Evolutionary conservation across 2,888 invertebrate species (phyloP), one percentile per base, ranked within the genome.

Genomic region (Morpho deidamia): DNA sequence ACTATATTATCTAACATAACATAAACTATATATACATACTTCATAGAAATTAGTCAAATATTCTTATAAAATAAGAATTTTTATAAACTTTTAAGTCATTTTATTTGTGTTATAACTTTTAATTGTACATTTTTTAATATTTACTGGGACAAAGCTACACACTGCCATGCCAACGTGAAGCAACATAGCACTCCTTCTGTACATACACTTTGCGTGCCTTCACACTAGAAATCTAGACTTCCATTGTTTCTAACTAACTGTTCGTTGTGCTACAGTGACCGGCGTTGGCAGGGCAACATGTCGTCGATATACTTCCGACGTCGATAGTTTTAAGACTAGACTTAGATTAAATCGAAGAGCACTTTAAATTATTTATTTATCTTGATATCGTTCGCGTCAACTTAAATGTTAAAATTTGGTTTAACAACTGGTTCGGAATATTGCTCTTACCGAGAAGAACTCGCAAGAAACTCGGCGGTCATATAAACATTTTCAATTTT

Each of bases 201-300:
- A 85, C 68, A 85, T 85, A 86, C 83, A 84, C 82, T 71, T 58
- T 53, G 69, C 69, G 79, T 79, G 77, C 66, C 65, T 66, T 52
- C 58, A 57, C 48, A 51, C 44, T 53, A 50, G 35, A 34, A 51
- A 53, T 54, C 32, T 63, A 62, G 54, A 56, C 40, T 45, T 44
- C 46, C 49, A 46, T 45, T 54, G 34, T 51, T 35, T 55, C 58
- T 62, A 62, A 61, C 56, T 34, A 51, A 46, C 40, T 43, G 39
- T 59, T 58, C 55, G 65, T 82, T 83, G 72, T 83, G 81, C 80
- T 77, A 64, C 87, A 87, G 87, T 87, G 85, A 84, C 62, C 68
- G 64, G 58, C 69, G 72, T 83, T 86, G 86, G 85, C 81, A 80
- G 70, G 81, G 81, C 79, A 74, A 62, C 72, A 37, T 37, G 8